phyloP scores from a whole-genome alignment of 2,888 invertebrate species.

The Chymomyza amoena region DNA sequence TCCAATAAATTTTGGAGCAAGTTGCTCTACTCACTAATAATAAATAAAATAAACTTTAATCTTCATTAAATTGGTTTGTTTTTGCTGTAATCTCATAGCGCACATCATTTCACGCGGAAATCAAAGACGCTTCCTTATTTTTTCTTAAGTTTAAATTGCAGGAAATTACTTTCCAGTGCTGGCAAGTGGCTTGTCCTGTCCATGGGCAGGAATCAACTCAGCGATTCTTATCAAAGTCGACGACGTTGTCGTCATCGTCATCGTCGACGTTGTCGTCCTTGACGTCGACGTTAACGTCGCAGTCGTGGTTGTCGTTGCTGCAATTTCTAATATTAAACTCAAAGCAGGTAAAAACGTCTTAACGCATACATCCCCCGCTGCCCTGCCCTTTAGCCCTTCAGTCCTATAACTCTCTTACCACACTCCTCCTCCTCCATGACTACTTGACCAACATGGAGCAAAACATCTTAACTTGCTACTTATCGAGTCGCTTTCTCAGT shows the following conservation, averaged over 20 bases:
- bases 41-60: conserved; percentile 66
- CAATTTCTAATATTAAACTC: conserved; percentile 66
- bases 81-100: conserved; percentile 33
- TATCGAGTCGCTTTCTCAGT: conserved; percentile 50
- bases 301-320: conserved; percentile 34
- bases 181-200: conserved; percentile 36
- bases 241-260: background rate
- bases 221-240: conserved; percentile 4
- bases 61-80: conserved; percentile 45
- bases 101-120: conserved; percentile 73
- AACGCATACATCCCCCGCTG: no score
- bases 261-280: background rate
- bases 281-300: background rate
- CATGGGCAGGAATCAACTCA: background rate
- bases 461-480: conserved; percentile 68
- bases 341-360: conserved; percentile 39
- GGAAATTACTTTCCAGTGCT: conserved; percentile 69
- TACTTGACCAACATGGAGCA: conserved; percentile 34
- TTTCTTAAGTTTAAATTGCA: conserved; percentile 71
- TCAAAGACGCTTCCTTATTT: conserved; percentile 73
- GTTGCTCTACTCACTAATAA: conserved; percentile 40
- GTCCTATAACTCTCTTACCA: no score
- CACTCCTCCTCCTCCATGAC: background rate
- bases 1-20: background rate
- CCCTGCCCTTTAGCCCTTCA: background rate